Conservation (phyloP, 2,797 vertebrate genomes). For the Diglossa cyanea region DNA sequence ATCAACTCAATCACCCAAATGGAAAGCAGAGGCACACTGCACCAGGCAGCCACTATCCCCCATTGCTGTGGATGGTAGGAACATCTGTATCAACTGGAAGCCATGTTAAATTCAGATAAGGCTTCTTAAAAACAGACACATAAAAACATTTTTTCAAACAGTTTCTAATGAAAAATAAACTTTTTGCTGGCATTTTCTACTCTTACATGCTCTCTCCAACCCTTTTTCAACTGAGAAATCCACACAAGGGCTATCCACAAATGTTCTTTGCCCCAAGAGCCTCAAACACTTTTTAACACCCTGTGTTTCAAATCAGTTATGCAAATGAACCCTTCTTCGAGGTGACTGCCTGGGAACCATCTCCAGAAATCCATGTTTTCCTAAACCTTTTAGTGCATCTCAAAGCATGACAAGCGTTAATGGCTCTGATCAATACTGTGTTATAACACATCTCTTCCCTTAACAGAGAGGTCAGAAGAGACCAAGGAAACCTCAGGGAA, state of each 20-base stretch:
- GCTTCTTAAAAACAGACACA: background rate
- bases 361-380: background rate
- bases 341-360: background rate
- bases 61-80: background rate
- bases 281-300: background rate
- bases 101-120: background rate
- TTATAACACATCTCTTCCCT: background rate
- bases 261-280: background rate
- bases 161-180: background rate
- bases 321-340: background rate
- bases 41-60: fast-evolving
- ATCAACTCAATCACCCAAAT: fast-evolving
- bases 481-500: background rate
- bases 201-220: fast-evolving
- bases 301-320: background rate
- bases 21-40: background rate
- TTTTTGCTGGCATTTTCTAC: background rate
- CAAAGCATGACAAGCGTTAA: slow-evolving; percentile 1
- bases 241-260: background rate
- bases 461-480: background rate
- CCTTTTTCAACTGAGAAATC: background rate
- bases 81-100: background rate
- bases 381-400: slow-evolving; percentile 25
- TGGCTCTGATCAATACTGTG: background rate
- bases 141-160: background rate